Evolutionary conservation across 2,888 invertebrate species (phyloP).

Genomic region (Cheiracanthium punctorium): DNA sequence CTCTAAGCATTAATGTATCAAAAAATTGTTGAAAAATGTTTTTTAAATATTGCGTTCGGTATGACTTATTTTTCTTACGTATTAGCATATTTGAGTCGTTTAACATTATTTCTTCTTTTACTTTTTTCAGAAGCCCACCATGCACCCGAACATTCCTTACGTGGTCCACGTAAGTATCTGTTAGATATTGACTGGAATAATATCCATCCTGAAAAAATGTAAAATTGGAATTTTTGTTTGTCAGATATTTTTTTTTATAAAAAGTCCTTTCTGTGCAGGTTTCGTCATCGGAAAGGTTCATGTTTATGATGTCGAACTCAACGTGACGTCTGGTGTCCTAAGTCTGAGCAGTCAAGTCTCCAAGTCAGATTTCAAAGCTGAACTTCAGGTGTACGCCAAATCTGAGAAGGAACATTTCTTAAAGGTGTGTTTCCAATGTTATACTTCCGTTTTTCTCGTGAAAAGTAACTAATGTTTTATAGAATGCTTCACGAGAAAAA

Average conservation of each 20-base stretch:
- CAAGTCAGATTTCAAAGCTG: slow-evolving; percentile 9
- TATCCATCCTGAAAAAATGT: not conserved
- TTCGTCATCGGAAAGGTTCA: not conserved
- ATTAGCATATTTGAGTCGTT: not conserved
- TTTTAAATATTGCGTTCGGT: too few species aligned
- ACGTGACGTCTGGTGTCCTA: slow-evolving; percentile 23
- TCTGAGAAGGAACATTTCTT: slow-evolving; percentile 1
- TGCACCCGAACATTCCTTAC: slow-evolving; percentile 16
- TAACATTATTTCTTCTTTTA: not conserved
- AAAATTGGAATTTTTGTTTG: too few species aligned
- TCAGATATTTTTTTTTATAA: too few species aligned
- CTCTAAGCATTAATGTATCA: too few species aligned
- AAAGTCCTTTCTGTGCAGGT: slow-evolving; percentile 3
- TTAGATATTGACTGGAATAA: too few species aligned
- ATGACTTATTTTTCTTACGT: too few species aligned
- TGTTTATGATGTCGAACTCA: slow-evolving; percentile 17
- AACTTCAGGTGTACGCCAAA: slow-evolving; percentile 13
- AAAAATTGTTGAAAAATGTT: too few species aligned
- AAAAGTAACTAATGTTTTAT: too few species aligned
- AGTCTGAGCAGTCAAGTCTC: slow-evolving; percentile 39
- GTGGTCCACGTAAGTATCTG: slow-evolving; percentile 28
- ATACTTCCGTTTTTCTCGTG: too few species aligned
- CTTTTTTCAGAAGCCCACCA: slow-evolving; percentile 53
- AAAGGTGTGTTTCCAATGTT: not conserved
- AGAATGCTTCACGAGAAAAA: too few species aligned